Evolutionary conservation across 2,113 vertebrate genomes (phyloP).

Genomic region (Alligator mississippiensis): DNA sequence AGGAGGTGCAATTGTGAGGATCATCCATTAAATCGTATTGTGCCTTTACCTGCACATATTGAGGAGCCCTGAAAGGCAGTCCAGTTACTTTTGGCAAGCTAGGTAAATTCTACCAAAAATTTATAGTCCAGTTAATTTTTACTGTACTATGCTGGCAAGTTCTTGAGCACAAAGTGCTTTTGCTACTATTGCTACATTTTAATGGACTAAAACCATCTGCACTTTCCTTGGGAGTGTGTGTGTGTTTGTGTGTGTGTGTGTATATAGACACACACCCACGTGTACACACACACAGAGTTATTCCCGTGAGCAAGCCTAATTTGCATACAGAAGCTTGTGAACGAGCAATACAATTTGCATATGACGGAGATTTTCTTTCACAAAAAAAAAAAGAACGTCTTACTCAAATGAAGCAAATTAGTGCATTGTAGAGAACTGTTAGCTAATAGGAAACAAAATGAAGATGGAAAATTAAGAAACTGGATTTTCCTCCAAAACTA

Average conservation of each 20-base stretch:
- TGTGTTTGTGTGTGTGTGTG: no score
- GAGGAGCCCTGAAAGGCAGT: background rate
- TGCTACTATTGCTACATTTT: constrained; percentile 44
- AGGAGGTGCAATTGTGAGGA: no score
- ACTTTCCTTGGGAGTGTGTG: constrained; percentile 11
- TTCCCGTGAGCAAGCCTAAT: constrained; percentile 58
- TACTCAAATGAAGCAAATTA: constrained; percentile 47
- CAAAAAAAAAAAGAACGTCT: background rate
- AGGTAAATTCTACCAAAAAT: constrained; percentile 40
- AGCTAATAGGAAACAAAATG: constrained; percentile 46
- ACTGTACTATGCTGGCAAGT: constrained; percentile 20
- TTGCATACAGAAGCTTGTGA: constrained; percentile 56
- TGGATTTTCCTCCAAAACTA: constrained; percentile 16
- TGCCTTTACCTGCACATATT: no score
- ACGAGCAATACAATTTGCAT: constrained; percentile 55
- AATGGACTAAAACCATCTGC: constrained; percentile 53
- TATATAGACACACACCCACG: no score
- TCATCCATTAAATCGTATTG: no score
- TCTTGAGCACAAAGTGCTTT: constrained; percentile 29
- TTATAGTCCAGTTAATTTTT: constrained; percentile 48
- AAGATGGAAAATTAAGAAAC: background rate
- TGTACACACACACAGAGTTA: background rate
- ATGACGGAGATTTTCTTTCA: background rate
- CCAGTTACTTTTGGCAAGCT: constrained; percentile 16
- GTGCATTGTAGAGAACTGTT: constrained; percentile 38